These are phyloP conservation scores for Ceraclea dissimilis DNA, from an alignment of 2,888 invertebrate species.

Conservation along the genomic window DNA sequence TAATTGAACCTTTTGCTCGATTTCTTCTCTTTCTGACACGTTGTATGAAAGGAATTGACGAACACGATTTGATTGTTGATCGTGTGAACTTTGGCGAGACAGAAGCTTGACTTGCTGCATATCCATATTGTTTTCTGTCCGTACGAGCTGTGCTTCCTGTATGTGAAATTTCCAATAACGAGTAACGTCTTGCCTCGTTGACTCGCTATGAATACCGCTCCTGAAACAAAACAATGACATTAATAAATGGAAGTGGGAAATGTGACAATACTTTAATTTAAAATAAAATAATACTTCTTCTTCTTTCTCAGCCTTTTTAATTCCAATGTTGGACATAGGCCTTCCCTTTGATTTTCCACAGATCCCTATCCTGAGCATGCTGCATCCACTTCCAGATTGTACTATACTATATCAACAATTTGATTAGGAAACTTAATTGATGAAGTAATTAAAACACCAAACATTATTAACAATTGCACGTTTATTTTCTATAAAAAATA, in stretches of 20 bases:
- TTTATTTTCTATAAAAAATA: too few relatives aligned
- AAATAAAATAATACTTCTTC: too few relatives aligned
- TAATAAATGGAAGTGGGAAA: neutral
- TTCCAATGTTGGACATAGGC: too few relatives aligned
- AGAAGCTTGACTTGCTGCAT: slow-evolving; percentile 32
- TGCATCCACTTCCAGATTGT: too few relatives aligned
- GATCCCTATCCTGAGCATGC: too few relatives aligned
- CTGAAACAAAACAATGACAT: slow-evolving; percentile 23
- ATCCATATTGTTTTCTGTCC: slow-evolving; percentile 31
- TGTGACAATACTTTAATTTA: too few relatives aligned
- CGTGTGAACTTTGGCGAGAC: slow-evolving; percentile 29
- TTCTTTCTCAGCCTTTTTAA: too few relatives aligned
- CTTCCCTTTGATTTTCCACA: too few relatives aligned
- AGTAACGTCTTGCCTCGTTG: slow-evolving; percentile 32
- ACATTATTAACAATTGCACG: too few relatives aligned
- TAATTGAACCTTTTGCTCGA: neutral
- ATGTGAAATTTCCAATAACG: slow-evolving; percentile 29
- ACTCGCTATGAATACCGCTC: slow-evolving; percentile 28
- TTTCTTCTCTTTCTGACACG: slow-evolving; percentile 1
- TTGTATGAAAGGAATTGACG: neutral
- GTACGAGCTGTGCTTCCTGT: slow-evolving; percentile 31
- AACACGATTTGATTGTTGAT: slow-evolving; percentile 9
- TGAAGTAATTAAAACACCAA: too few relatives aligned
- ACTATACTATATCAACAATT: too few relatives aligned
- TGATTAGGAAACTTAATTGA: too few relatives aligned